Conservation (phyloP, 2,113 vertebrate genomes). For the Morone saxatilis region DNA sequence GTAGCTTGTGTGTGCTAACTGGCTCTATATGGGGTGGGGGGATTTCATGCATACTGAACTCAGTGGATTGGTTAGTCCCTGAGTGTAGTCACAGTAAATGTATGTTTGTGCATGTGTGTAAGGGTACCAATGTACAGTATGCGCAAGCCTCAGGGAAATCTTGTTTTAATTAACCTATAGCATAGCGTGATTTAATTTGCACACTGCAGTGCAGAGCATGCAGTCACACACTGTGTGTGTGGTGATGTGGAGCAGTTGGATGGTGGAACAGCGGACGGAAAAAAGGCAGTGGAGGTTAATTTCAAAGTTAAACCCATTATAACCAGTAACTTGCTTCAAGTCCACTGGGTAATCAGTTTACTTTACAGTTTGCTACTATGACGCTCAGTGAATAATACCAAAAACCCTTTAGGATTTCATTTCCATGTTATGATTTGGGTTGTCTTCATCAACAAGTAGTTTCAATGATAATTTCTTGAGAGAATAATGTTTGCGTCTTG, state of each 20-base stretch:
- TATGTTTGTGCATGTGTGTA: constrained; percentile 51
- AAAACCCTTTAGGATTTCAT: neutral
- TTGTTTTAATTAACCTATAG: constrained; percentile 79
- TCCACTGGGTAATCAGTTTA: constrained; percentile 49
- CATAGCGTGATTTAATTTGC: constrained; percentile 78
- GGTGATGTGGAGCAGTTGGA: constrained; percentile 8
- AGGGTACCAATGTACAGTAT: constrained; percentile 49
- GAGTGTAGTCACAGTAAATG: constrained; percentile 18
- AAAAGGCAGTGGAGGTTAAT: constrained; percentile 62
- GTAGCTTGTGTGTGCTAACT: constrained; percentile 7
- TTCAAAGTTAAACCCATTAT: constrained; percentile 74
- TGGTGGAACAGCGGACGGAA: constrained; percentile 28
- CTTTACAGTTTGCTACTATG: constrained; percentile 1
- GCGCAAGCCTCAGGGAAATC: constrained; percentile 73
- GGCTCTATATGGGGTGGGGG: neutral
- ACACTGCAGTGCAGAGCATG: constrained; percentile 58
- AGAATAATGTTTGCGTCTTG: neutral
- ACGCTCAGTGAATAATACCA: neutral
- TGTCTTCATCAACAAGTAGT: constrained; percentile 3
- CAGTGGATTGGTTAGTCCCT: constrained; percentile 21
- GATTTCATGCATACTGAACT: neutral
- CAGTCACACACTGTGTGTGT: constrained; percentile 6
- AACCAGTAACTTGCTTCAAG: constrained; percentile 56
- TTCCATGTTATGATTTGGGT: neutral
- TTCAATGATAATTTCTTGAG: neutral